Percentiles rank a stretch among this genome's conserved stretches.
These are phyloP conservation scores for Clarias laeviceps DNA, from an alignment of 2,797 vertebrate species.

Conservation along the genomic window DNA sequence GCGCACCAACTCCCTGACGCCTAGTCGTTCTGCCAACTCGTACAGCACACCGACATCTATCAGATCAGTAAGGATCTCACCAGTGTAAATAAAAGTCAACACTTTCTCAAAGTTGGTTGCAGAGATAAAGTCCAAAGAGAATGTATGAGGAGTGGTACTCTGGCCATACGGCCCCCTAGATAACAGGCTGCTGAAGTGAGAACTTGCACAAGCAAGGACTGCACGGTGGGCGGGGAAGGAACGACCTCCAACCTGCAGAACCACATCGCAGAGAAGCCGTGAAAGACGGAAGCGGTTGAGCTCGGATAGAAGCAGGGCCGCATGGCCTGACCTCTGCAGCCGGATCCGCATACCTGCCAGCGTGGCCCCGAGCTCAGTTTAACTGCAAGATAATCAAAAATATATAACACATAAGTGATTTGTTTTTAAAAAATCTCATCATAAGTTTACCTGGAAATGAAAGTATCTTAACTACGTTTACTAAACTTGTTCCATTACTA, in stretches of 20 bases:
- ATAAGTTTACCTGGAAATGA: neutral
- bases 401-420: neutral
- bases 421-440: neutral
- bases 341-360: slow-evolving; percentile 92
- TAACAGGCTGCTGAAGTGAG: slow-evolving; percentile 91
- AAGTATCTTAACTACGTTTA: neutral
- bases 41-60: slow-evolving; percentile 95
- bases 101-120: slow-evolving; percentile 94
- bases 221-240: slow-evolving; percentile 91
- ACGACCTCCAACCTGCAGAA: slow-evolving; percentile 88
- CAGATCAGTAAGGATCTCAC: slow-evolving; percentile 90
- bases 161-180: slow-evolving; percentile 56
- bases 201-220: slow-evolving; percentile 86
- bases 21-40: slow-evolving; percentile 89
- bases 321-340: slow-evolving; percentile 89
- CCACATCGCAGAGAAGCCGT: slow-evolving; percentile 89
- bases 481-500: neutral
- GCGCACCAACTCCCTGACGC: slow-evolving; percentile 84
- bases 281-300: slow-evolving; percentile 91
- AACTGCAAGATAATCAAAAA: slow-evolving; percentile 43
- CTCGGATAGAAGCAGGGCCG: slow-evolving; percentile 88
- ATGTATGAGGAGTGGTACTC: slow-evolving; percentile 71
- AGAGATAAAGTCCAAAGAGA: slow-evolving; percentile 91
- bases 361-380: slow-evolving; percentile 46
- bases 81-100: slow-evolving; percentile 93